phyloP scores from a whole-genome alignment of 1,140 invertebrate species.

The Plectus sambesii region DNA sequence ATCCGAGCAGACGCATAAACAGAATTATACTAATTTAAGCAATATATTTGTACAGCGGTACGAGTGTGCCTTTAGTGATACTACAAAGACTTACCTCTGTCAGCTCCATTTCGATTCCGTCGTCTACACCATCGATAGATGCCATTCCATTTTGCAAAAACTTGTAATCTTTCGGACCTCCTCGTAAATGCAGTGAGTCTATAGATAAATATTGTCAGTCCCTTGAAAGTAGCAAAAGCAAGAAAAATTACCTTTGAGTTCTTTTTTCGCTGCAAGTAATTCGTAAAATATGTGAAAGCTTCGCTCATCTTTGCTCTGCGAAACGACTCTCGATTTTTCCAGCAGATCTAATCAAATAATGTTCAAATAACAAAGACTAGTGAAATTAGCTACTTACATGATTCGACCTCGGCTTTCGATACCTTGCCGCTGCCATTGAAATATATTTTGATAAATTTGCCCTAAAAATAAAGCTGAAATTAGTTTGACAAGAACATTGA shows the following conservation, averaged over 20 bases:
- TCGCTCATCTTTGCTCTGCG: constrained; percentile 68
- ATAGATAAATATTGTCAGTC: constrained; percentile 30
- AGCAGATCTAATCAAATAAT: constrained; percentile 60
- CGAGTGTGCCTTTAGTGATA: too few relatives aligned
- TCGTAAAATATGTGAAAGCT: constrained; percentile 96
- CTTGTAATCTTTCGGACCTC: constrained; percentile 15
- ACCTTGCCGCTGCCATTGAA: constrained; percentile 96
- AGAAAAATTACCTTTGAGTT: constrained; percentile 36
- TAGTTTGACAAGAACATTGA: not conserved
- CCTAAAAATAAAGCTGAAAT: too few relatives aligned
- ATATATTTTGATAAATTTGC: constrained; percentile 99
- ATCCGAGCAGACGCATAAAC: too few relatives aligned
- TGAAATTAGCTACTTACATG: constrained; percentile 66
- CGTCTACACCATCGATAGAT: constrained; percentile 30
- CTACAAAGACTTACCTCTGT: too few relatives aligned
- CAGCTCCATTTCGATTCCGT: constrained; percentile 22
- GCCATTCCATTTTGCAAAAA: too few relatives aligned
- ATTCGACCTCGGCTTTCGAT: constrained; percentile 99
- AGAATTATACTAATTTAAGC: too few relatives aligned
- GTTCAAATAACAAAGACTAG: constrained; percentile 15
- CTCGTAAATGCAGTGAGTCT: constrained; percentile 35
- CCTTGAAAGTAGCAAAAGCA: constrained; percentile 9
- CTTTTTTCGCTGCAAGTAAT: too few relatives aligned
- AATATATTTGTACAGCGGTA: too few relatives aligned
- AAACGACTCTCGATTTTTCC: constrained; percentile 81